phyloP scores from a whole-genome alignment of 2,113 vertebrate species.

The Calidris pugnax region DNA sequence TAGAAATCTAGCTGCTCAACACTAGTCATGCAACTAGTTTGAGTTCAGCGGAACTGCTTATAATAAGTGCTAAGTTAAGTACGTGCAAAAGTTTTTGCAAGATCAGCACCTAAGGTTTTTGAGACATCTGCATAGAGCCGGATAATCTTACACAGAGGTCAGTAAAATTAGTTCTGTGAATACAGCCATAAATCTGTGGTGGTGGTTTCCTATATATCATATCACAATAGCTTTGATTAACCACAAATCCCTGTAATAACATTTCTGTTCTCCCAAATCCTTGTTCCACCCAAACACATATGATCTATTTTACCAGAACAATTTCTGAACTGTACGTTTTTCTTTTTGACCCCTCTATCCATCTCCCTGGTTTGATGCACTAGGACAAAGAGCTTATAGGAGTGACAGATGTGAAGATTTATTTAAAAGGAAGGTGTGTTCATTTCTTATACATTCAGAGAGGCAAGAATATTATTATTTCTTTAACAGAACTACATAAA shows the following conservation, averaged over 20 bases:
- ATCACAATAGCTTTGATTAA: background rate
- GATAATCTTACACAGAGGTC: background rate
- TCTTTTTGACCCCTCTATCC: background rate
- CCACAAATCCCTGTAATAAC: constrained; percentile 6
- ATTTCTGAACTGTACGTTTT: background rate
- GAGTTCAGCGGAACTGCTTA: background rate
- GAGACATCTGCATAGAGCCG: background rate
- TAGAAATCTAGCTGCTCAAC: background rate
- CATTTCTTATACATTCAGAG: background rate
- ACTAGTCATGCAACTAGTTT: background rate
- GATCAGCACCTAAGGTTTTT: background rate
- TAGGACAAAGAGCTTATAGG: background rate
- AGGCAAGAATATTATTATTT: background rate
- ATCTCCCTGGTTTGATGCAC: background rate
- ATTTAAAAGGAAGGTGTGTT: background rate
- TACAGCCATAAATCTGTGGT: background rate
- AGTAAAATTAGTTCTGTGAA: background rate
- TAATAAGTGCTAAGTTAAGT: background rate
- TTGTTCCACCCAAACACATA: background rate
- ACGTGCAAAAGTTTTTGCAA: background rate
- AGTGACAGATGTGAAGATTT: background rate
- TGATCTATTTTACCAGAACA: background rate
- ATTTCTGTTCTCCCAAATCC: background rate
- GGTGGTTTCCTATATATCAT: background rate
- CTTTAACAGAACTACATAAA: background rate